Evolutionary conservation across 1,140 invertebrate species (phyloP), one percentile per base, ranked within the genome.

Genomic region (Parapsyche elsis): DNA sequence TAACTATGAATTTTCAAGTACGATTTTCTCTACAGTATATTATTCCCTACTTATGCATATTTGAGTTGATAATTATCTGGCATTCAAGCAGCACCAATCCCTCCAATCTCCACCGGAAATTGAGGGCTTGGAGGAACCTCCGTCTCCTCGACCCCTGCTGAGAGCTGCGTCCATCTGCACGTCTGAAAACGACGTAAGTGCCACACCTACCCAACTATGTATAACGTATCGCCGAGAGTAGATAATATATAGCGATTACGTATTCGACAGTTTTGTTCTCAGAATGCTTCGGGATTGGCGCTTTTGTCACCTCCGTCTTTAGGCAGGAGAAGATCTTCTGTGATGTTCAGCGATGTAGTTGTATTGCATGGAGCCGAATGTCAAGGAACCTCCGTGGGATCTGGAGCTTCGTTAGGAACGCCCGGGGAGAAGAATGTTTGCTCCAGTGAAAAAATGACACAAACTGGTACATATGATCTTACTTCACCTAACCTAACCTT

Each of bases 281-380:
- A 89, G 88, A 89, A 89, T 70, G 86, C 88, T 26, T 89, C 88
- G 19, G 89, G 89, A 30, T 86, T 90, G 5, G 90, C 90, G 78
- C 86, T 92, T 67, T 86, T 93, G 76, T 90, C 92, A 14, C 93
- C 93, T 76, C 92, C 93, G 45, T 92, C 93, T 30, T 90, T 92
- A 64, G 88, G 89, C 44, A 88, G 91, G 70, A 90, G 95, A 24
- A 89, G 94, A 46, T 95, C 94, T 38, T 95, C 94, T 79, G 95
- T 96, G 26, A 95, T 96, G 94, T 96, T 96, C 87, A 95, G 93
- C 84, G 94, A 96, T 84, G 94, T 95, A 9, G 93, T 95, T 38
- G 87, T 95, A 30, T 89, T 95, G 26, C 94, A 95, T 84, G 93
- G 90, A 75, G 90, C 85, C 82, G 88, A 84, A 73, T 79, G 83